Conservation (phyloP, 1,140 invertebrate genomes). For the Plutomurus gul region DNA sequence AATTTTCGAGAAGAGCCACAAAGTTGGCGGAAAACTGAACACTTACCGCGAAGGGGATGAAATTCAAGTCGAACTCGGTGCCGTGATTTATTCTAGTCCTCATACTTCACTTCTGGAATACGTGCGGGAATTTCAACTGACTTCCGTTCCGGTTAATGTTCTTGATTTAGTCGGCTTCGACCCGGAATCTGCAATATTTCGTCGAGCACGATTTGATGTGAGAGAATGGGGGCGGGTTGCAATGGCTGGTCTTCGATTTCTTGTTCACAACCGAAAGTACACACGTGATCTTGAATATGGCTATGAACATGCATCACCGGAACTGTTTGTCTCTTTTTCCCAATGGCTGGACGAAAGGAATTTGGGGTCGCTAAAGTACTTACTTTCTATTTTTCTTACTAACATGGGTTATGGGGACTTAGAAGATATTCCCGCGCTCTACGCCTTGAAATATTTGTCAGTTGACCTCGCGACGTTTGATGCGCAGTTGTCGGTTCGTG, state of each 20-base stretch:
- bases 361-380: not conserved
- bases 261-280: too few species aligned
- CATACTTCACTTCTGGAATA: not conserved
- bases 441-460: not conserved
- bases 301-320: not conserved
- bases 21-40: not conserved
- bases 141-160: not conserved
- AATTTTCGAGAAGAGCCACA: not conserved
- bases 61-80: not conserved
- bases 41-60: not conserved
- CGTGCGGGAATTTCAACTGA: not conserved
- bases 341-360: not conserved
- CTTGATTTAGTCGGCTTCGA: not conserved
- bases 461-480: too few species aligned
- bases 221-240: not conserved
- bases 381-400: not conserved
- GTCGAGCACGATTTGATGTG: not conserved
- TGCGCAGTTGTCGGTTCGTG: not conserved
- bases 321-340: not conserved
- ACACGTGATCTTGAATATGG: not conserved
- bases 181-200: not conserved
- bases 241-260: not conserved
- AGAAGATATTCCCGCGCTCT: not conserved
- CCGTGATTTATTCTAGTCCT: not conserved
- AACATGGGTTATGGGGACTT: not conserved